phyloP scores from a whole-genome alignment of 1,140 invertebrate genomes.

The Hyles euphorbiae region DNA sequence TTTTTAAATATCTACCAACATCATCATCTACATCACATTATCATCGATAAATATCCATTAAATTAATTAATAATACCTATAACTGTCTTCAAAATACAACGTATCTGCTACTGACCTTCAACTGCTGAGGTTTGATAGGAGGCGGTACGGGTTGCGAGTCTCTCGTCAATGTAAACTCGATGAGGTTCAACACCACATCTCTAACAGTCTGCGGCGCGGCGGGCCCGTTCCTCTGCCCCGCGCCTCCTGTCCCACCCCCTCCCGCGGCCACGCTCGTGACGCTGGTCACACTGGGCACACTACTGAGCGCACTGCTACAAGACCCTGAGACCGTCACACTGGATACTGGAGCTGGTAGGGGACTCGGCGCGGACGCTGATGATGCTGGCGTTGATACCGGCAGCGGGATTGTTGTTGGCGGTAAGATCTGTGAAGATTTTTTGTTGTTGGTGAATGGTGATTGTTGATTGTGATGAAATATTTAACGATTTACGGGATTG shows the following conservation, averaged over 20 bases:
- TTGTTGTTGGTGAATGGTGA: neutral
- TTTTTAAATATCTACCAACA: neutral
- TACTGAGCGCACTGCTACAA: neutral
- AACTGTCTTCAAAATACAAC: too few relatives aligned
- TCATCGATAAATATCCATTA: neutral
- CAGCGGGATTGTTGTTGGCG: constrained; percentile 20
- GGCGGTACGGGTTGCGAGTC: constrained; percentile 71
- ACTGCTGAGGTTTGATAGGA: constrained; percentile 25
- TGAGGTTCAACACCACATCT: constrained; percentile 85
- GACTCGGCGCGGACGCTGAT: constrained; percentile 8
- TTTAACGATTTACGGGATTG: too few relatives aligned
- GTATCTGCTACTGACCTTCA: constrained; percentile 14
- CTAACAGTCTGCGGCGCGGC: constrained; percentile 80
- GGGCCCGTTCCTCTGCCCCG: constrained; percentile 50
- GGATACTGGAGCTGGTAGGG: constrained; percentile 15
- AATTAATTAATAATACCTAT: neutral
- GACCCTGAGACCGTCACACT: constrained; percentile 8
- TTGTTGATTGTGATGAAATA: neutral
- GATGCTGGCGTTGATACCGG: constrained; percentile 7
- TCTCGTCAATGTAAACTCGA: constrained; percentile 83
- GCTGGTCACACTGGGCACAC: constrained; percentile 33
- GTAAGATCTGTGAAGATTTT: constrained; percentile 17
- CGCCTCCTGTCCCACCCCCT: constrained; percentile 7
- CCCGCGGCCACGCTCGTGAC: constrained; percentile 21
- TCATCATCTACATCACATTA: neutral